Base-by-base conservation (phyloP, 2,888 invertebrate species). In the Leptinotarsa juncta region DNA sequence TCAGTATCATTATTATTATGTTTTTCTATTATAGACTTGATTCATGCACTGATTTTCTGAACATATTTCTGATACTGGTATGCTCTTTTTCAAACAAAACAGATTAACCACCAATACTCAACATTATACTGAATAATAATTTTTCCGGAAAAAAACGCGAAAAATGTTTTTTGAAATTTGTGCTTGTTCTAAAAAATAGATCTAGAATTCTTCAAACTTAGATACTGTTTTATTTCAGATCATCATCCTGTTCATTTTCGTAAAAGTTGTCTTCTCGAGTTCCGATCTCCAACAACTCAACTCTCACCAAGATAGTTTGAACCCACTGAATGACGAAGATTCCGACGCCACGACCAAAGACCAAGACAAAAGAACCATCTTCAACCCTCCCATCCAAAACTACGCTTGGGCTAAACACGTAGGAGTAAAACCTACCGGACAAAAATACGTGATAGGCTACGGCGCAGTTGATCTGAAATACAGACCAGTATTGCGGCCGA, bases 321-420 rank as follows among this genome's bases (percentile, higher is more conserved):
- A 86, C 74, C 87, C 87, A 7, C 60, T 85, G n/a, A 81, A 84
- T 57, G 84, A 86, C 70, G 79, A 84, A 60, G 78, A 82, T 67
- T 23, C 70, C 26, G 80, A 82, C 7, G 67, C 76, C 62, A 69
- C 79, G 32, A 51, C 66, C 2, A 85, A 84, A 76, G 82, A 83
- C 51, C 86, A 86, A 67, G 84, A 83, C 53, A 87, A 87, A 79
- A 78, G 87, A 67, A 87, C 87, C 4, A 82, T 87, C 51, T 84
- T 86, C 68, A 77, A 80, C 12, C 79, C 81, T 10, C 67, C 69
- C 18, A 66, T 72, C n/a, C 74, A 72, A 65, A 82, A 81, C 67
- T 82, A 82, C 74, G 83, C 81, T 12, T 84, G 83, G 81, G 84
- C 85, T 4, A 86, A 84, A 82, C 86, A 86, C 73, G 79, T 86